Conservation (phyloP, 1,140 invertebrate species). For the Drosophila repletoides region DNA sequence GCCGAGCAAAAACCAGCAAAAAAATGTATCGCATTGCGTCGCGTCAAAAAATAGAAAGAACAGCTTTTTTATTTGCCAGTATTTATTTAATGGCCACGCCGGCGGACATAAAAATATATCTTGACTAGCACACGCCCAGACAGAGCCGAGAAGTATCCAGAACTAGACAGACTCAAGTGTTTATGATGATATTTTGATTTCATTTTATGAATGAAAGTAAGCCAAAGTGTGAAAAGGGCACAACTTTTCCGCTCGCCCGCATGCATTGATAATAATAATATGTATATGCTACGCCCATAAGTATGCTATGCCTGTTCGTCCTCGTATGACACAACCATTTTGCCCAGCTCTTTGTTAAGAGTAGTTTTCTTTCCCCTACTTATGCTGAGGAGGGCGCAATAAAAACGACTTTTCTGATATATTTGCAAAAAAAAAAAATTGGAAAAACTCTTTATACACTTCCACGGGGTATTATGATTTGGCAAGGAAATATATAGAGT, state of each 20-base stretch:
- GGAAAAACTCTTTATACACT: no score
- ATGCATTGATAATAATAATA: slow-evolving; percentile 63
- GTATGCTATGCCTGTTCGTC: slow-evolving; percentile 14
- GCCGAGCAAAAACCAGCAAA: slow-evolving; percentile 22
- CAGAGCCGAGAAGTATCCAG: no score
- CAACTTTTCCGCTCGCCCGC: slow-evolving; percentile 22
- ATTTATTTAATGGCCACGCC: slow-evolving; percentile 69
- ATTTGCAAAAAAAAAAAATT: slow-evolving; percentile 27
- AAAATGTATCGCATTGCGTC: slow-evolving; percentile 7
- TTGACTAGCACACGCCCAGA: slow-evolving; percentile 31
- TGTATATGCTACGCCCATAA: background rate
- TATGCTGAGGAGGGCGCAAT: slow-evolving; percentile 28
- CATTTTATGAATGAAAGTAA: slow-evolving; percentile 36
- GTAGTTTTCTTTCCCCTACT: slow-evolving; percentile 15
- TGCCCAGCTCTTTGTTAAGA: slow-evolving; percentile 38
- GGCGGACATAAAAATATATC: slow-evolving; percentile 43
- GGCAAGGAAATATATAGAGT: no score
- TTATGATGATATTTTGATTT: slow-evolving; percentile 80
- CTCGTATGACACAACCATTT: slow-evolving; percentile 61
- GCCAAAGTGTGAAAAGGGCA: slow-evolving; percentile 22
- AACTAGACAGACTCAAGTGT: slow-evolving; percentile 48
- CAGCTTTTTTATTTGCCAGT: slow-evolving; percentile 62
- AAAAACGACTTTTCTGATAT: slow-evolving; percentile 56
- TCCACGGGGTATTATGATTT: no score
- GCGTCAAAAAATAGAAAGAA: background rate